Percentiles rank a stretch among this genome's conserved stretches.
Evolutionary conservation across 2,797 vertebrate genomes (phyloP).

Genomic region (Hylomyscus alleni): DNA sequence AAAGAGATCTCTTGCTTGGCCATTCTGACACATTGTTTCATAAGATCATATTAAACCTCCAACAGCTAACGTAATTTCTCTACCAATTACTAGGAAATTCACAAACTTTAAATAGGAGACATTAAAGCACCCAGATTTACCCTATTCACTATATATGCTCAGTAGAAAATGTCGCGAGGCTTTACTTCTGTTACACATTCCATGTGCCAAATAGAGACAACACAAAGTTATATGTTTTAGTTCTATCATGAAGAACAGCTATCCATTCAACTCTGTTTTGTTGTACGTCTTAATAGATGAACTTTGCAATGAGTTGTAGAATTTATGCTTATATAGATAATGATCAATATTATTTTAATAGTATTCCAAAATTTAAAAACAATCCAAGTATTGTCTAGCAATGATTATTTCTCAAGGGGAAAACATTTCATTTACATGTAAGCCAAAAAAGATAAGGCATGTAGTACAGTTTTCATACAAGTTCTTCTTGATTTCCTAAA

Average conservation of each 20-base stretch:
- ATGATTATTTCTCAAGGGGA: conserved; percentile 2
- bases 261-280: neutral
- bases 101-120: neutral
- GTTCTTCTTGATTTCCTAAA: conserved; percentile 68
- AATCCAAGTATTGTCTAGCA: neutral
- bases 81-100: neutral
- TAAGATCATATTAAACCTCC: neutral
- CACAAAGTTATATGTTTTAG: neutral
- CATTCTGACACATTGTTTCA: conserved; percentile 4
- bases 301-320: neutral
- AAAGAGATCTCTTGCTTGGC: neutral
- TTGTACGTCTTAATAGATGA: neutral
- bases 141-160: neutral
- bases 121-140: neutral
- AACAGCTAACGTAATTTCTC: neutral
- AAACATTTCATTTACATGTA: conserved; percentile 43
- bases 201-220: neutral
- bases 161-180: neutral
- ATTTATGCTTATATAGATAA: neutral
- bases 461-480: conserved; percentile 44
- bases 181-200: neutral
- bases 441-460: conserved; percentile 39
- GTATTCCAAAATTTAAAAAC: neutral
- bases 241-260: conserved; percentile 10
- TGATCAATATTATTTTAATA: conserved; percentile 2